phyloP scores from a whole-genome alignment of 2,888 invertebrate species.

The Amblyjoppa fuscipennis region DNA sequence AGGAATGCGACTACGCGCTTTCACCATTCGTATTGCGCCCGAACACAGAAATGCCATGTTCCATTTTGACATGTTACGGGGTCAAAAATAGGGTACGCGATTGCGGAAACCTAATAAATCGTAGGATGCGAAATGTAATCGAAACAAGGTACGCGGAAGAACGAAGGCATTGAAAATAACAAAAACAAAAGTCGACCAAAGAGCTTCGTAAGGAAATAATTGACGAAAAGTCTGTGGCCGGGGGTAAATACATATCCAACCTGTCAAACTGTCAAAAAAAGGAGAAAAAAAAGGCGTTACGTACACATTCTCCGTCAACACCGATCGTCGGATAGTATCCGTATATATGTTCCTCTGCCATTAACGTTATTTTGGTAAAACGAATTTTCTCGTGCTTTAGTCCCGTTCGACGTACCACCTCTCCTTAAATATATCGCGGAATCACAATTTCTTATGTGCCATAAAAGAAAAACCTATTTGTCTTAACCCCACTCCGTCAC shows the following conservation, averaged over 20 bases:
- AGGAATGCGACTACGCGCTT: not conserved
- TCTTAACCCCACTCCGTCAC: conserved; percentile 80
- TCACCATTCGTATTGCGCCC: conserved; percentile 18
- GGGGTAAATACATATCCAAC: conserved; percentile 74
- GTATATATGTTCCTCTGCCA: conserved; percentile 85
- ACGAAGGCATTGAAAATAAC: not conserved
- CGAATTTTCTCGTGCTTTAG: conserved; percentile 49
- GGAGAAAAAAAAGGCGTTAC: conserved; percentile 75
- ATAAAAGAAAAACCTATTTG: conserved; percentile 82
- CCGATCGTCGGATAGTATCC: conserved; percentile 83
- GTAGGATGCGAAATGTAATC: not conserved
- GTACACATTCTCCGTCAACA: conserved; percentile 82
- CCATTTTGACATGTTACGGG: conserved; percentile 25
- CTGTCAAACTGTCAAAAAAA: conserved; percentile 81
- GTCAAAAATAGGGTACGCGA: not conserved
- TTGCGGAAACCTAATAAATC: not conserved
- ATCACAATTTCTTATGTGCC: conserved; percentile 81
- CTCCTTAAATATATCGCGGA: conserved; percentile 64
- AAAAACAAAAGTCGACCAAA: not conserved
- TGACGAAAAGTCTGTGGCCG: not conserved
- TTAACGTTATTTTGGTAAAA: conserved; percentile 78
- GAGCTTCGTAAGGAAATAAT: conserved; percentile 1
- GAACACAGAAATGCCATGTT: not conserved
- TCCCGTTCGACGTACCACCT: conserved; percentile 41
- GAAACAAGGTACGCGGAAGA: not conserved